Conservation (phyloP, 2,113 vertebrate species). For the Mormoops blainvillei region DNA sequence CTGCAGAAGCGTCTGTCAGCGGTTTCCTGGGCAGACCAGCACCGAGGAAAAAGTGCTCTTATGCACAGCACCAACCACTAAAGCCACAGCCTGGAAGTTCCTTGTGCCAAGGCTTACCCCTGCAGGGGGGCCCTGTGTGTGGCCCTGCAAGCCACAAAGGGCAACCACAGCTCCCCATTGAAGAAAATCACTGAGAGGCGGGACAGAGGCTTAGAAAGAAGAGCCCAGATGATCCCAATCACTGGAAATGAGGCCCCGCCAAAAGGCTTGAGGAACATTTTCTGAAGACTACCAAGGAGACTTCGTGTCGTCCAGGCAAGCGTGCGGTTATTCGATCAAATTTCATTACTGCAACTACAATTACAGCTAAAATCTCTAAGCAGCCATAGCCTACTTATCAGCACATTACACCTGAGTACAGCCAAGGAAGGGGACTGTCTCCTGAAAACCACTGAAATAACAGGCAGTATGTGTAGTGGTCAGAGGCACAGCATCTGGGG, state of each 20-base stretch:
- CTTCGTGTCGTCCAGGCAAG: not conserved
- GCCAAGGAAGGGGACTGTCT: not conserved
- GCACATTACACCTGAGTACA: not conserved
- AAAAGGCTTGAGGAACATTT: not conserved
- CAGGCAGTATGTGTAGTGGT: not conserved
- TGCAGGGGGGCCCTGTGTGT: not conserved
- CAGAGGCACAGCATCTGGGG: not conserved
- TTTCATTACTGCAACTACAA: not conserved
- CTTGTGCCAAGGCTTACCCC: not conserved
- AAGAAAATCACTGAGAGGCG: not conserved
- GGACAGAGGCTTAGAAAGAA: not conserved
- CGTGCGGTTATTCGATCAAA: not conserved
- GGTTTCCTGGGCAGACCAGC: not conserved
- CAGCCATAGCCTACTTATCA: not conserved
- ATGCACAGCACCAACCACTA: not conserved
- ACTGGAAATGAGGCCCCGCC: not conserved
- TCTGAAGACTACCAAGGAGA: not conserved
- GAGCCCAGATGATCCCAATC: not conserved
- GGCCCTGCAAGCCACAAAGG: not conserved
- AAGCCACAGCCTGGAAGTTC: not conserved
- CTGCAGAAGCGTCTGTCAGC: constrained; percentile 24
- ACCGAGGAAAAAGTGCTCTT: not conserved
- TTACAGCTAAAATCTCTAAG: constrained; percentile 16
- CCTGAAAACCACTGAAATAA: not conserved
- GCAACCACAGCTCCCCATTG: not conserved